Conservation (phyloP, 2,113 vertebrate genomes). For the Cyanoderma ruficeps region DNA sequence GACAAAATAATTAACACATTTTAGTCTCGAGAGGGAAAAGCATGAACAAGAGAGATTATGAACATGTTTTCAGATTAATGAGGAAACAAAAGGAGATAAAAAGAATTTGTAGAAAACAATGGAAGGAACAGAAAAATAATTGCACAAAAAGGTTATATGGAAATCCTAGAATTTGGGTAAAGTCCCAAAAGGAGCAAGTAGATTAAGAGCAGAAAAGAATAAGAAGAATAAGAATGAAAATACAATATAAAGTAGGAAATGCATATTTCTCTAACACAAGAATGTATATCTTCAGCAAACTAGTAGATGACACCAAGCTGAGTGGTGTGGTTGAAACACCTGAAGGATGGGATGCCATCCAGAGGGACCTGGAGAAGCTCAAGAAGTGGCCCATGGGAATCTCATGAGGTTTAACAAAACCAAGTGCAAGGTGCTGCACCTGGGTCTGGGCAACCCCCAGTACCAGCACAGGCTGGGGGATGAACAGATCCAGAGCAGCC, state of each 20-base stretch:
- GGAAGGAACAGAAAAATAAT: background rate
- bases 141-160: background rate
- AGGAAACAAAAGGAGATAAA: background rate
- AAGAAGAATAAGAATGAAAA: background rate
- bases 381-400: background rate
- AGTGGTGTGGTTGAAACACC: background rate
- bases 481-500: background rate
- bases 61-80: background rate
- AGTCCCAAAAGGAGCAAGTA: background rate
- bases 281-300: background rate
- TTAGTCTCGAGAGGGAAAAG: background rate
- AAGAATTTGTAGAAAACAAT: background rate
- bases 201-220: background rate
- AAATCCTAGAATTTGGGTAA: background rate
- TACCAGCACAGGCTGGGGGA: fast-evolving
- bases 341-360: background rate
- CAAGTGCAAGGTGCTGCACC: background rate
- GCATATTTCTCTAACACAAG: background rate
- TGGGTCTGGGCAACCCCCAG: fast-evolving
- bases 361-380: background rate
- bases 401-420: background rate
- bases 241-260: background rate
- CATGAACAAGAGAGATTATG: background rate
- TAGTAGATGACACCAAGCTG: background rate
- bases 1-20: background rate